Conservation (phyloP, 1,140 invertebrate genomes). For the Manduca sexta region DNA sequence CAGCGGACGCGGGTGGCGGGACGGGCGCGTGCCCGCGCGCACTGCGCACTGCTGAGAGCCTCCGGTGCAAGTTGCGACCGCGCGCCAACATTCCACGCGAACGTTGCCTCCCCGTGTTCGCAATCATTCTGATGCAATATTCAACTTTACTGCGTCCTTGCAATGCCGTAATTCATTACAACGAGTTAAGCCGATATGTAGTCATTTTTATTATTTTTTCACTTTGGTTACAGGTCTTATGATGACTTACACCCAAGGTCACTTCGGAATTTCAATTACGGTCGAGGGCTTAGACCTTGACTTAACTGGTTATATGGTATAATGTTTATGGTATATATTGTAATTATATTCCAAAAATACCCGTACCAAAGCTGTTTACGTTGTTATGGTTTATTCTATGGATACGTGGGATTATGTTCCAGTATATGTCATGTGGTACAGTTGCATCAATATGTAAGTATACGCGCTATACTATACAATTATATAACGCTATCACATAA, state of each 20-base stretch:
- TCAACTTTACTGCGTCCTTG: conserved; percentile 72
- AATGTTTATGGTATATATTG: no score
- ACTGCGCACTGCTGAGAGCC: conserved; percentile 24
- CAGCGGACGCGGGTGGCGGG: conserved; percentile 20
- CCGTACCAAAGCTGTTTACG: no score
- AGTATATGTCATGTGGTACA: no score
- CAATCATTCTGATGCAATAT: conserved; percentile 68
- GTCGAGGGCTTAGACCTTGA: conserved; percentile 6
- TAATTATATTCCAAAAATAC: no score
- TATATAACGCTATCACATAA: no score
- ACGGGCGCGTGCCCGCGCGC: conserved; percentile 24
- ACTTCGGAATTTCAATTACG: conserved; percentile 53
- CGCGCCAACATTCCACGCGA: conserved; percentile 61
- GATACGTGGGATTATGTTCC: no score
- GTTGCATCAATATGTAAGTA: no score
- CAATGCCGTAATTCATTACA: conserved; percentile 72
- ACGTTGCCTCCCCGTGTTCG: conserved; percentile 58
- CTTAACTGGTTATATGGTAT: no score
- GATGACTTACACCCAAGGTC: conserved; percentile 49
- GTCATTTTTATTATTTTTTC: conserved; percentile 60
- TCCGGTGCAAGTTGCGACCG: conserved; percentile 25
- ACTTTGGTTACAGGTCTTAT: conserved; percentile 38
- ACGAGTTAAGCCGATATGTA: conserved; percentile 57
- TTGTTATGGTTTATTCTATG: no score
- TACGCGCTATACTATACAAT: no score